These are phyloP conservation scores for Phrixothrix hirtus DNA, from an alignment of 2,888 invertebrate species.

Conservation along the genomic window DNA sequence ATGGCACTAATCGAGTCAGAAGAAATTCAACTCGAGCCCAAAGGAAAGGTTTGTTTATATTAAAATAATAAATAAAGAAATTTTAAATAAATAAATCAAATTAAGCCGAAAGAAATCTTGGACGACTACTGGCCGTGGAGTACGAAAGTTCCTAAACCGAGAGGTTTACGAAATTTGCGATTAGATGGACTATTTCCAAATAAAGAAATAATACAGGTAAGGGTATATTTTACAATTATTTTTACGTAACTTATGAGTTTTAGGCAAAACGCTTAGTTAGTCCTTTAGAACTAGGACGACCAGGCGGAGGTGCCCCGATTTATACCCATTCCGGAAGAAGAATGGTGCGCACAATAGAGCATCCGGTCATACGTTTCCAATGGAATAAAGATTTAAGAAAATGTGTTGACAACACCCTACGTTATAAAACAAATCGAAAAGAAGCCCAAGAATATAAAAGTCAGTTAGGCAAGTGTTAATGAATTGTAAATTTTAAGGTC, in stretches of 20 bases:
- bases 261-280: conserved; percentile 50
- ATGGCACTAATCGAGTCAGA: conserved; percentile 4
- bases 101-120: conserved; percentile 68
- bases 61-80: not conserved
- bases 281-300: conserved; percentile 44
- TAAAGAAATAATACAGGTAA: conserved; percentile 50
- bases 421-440: conserved; percentile 64
- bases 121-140: conserved; percentile 80
- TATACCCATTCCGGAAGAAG: conserved; percentile 49
- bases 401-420: conserved; percentile 70
- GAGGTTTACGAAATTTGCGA: conserved; percentile 69
- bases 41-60: not conserved
- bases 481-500: conserved; percentile 2
- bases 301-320: conserved; percentile 53
- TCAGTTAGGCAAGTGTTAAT: conserved; percentile 65
- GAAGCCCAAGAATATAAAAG: conserved; percentile 63
- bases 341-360: conserved; percentile 56
- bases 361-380: conserved; percentile 67
- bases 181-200: conserved; percentile 67
- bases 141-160: conserved; percentile 50
- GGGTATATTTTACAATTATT: no score
- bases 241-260: not conserved
- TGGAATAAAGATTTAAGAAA: conserved; percentile 65
- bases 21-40: not conserved
- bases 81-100: not conserved